Conservation (phyloP, 2,113 vertebrate genomes). For the Melospiza georgiana region DNA sequence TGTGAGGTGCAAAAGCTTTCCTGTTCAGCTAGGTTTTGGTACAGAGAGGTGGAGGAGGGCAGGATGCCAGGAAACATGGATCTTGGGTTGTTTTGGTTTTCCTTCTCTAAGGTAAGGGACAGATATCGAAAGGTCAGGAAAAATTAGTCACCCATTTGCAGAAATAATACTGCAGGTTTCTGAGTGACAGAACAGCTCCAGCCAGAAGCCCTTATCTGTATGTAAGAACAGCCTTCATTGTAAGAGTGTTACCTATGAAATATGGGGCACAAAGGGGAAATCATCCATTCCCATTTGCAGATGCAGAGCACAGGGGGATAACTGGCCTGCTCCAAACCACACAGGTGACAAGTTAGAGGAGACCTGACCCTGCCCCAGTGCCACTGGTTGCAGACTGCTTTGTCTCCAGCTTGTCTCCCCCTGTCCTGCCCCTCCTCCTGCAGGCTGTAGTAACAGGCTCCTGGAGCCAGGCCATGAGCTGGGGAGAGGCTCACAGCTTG, state of each 20-base stretch:
- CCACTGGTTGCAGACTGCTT: not conserved
- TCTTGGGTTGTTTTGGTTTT: not conserved
- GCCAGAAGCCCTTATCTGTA: not conserved
- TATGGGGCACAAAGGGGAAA: not conserved
- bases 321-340: not conserved
- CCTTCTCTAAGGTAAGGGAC: not conserved
- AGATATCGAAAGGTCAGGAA: not conserved
- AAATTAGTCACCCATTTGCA: not conserved
- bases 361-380: not conserved
- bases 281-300: not conserved
- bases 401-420: not conserved
- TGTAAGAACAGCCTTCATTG: not conserved
- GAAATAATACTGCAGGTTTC: not conserved
- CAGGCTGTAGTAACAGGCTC: conserved; percentile 16
- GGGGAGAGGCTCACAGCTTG: conserved; percentile 49
- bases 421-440: not conserved
- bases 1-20: not conserved
- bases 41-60: not conserved
- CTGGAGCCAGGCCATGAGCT: not conserved
- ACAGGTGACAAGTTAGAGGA: not conserved
- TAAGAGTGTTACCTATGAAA: not conserved
- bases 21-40: not conserved
- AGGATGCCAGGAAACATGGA: not conserved
- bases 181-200: not conserved
- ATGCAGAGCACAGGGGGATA: not conserved